These are phyloP conservation scores for Dascyllus trimaculatus DNA, from an alignment of 2,113 vertebrate species.

Conservation along the genomic window DNA sequence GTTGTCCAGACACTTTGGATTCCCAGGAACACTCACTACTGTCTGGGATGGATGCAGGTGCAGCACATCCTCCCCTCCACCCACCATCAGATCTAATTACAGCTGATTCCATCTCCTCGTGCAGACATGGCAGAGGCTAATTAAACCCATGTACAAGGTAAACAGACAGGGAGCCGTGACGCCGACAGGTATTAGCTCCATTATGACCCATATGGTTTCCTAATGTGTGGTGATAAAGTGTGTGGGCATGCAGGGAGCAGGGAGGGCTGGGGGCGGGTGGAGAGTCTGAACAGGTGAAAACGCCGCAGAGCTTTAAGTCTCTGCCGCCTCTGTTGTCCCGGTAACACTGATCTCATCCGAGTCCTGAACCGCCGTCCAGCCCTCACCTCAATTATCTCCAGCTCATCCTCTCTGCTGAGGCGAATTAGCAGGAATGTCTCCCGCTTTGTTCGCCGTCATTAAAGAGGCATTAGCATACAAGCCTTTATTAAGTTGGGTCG, in stretches of 20 bases:
- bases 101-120: conserved; percentile 19
- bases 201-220: conserved; percentile 58
- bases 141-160: conserved; percentile 69
- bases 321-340: not conserved
- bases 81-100: conserved; percentile 48
- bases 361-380: not conserved
- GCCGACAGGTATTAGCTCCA: conserved; percentile 49
- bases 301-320: not conserved
- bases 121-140: conserved; percentile 49
- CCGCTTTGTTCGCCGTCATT: conserved; percentile 37
- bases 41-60: conserved; percentile 27
- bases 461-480: conserved; percentile 45
- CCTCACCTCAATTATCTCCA: conserved; percentile 38
- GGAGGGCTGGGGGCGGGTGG: not conserved
- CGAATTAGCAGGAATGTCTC: conserved; percentile 25
- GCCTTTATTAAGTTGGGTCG: conserved; percentile 19
- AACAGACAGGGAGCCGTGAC: conserved; percentile 31
- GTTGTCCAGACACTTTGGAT: not conserved
- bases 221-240: conserved; percentile 56
- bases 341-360: conserved; percentile 7
- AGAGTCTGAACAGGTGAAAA: not conserved
- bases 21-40: not conserved
- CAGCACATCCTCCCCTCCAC: conserved; percentile 9
- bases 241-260: not conserved
- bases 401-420: conserved; percentile 23